Conservation (phyloP, 2,113 vertebrate genomes). For the Bostrychus sinensis region DNA sequence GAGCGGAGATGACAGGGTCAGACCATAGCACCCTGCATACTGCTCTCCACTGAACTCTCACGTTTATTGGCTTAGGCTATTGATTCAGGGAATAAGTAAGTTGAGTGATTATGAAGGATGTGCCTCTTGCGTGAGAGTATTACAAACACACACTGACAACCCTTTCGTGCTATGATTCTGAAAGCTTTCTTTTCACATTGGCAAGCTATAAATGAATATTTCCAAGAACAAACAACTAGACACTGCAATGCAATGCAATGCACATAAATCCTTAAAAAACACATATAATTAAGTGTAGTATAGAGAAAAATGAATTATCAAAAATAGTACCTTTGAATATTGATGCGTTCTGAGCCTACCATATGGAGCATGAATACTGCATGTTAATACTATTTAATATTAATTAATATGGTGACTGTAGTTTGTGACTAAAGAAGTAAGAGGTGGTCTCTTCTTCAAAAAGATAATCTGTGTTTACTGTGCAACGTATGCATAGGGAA, state of each 20-base stretch:
- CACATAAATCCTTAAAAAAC: slow-evolving; percentile 25
- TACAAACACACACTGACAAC: slow-evolving; percentile 37
- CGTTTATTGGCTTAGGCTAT: slow-evolving; percentile 45
- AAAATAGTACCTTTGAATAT: slow-evolving; percentile 38
- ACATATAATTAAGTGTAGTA: slow-evolving; percentile 25
- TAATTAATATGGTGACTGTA: slow-evolving; percentile 22
- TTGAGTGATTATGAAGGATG: slow-evolving; percentile 40
- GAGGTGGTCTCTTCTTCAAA: slow-evolving; percentile 33
- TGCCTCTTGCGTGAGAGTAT: slow-evolving; percentile 45
- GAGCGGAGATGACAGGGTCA: slow-evolving; percentile 54
- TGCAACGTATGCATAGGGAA: slow-evolving; percentile 57
- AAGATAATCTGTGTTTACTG: slow-evolving; percentile 51
- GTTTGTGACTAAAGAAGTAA: slow-evolving; percentile 20
- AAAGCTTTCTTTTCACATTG: slow-evolving; percentile 21
- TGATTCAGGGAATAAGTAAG: slow-evolving; percentile 45
- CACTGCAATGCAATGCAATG: not conserved
- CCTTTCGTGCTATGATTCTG: slow-evolving; percentile 5
- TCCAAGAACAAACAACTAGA: slow-evolving; percentile 1
- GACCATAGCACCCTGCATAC: slow-evolving; percentile 49
- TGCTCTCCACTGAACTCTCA: slow-evolving; percentile 35
- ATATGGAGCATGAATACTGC: slow-evolving; percentile 16
- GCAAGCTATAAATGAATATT: slow-evolving; percentile 6
- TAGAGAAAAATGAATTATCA: slow-evolving; percentile 19
- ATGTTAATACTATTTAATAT: slow-evolving; percentile 8
- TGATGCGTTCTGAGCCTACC: slow-evolving; percentile 15